Conservation (phyloP, 2,113 vertebrate genomes). For the Conger conger region DNA sequence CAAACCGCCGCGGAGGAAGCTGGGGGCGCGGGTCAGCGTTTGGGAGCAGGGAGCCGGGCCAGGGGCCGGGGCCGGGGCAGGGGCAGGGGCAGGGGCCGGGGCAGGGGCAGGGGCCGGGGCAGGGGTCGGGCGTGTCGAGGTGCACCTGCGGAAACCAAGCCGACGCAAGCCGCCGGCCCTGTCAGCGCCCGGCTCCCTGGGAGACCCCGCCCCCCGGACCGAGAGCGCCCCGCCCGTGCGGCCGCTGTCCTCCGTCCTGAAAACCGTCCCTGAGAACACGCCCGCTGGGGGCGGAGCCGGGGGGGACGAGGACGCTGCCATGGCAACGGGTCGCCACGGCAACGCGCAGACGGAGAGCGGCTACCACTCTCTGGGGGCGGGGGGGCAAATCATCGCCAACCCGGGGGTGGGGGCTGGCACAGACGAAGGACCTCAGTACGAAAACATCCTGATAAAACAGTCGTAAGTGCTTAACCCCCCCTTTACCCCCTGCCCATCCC, state of each 20-base stretch:
- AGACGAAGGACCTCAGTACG: slow-evolving; percentile 80
- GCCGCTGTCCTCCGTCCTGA: slow-evolving; percentile 63
- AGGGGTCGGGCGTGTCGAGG: slow-evolving; percentile 39
- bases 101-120: slow-evolving; percentile 48
- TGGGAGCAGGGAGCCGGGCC: slow-evolving; percentile 57
- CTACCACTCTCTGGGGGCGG: slow-evolving; percentile 56
- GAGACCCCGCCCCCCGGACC: slow-evolving; percentile 27
- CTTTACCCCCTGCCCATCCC: background rate
- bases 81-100: slow-evolving; percentile 33
- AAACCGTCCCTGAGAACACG: slow-evolving; percentile 57
- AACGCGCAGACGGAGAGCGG: slow-evolving; percentile 40
- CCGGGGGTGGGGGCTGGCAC: slow-evolving; percentile 36
- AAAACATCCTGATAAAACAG: slow-evolving; percentile 73
- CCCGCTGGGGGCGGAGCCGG: background rate
- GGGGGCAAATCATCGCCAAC: slow-evolving; percentile 54
- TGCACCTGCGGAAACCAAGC: slow-evolving; percentile 55
- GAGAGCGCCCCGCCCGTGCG: slow-evolving; percentile 53
- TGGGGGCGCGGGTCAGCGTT: slow-evolving; percentile 61
- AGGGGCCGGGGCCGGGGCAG: slow-evolving; percentile 43
- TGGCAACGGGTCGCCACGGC: background rate
- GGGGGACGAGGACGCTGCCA: slow-evolving; percentile 16
- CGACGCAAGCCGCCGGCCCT: slow-evolving; percentile 52
- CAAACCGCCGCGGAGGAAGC: slow-evolving; percentile 79
- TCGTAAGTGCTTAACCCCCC: slow-evolving; percentile 31
- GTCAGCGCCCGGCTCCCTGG: slow-evolving; percentile 34